Base-by-base conservation (phyloP, 2,797 vertebrate genomes). In the Diplodus sargus region DNA sequence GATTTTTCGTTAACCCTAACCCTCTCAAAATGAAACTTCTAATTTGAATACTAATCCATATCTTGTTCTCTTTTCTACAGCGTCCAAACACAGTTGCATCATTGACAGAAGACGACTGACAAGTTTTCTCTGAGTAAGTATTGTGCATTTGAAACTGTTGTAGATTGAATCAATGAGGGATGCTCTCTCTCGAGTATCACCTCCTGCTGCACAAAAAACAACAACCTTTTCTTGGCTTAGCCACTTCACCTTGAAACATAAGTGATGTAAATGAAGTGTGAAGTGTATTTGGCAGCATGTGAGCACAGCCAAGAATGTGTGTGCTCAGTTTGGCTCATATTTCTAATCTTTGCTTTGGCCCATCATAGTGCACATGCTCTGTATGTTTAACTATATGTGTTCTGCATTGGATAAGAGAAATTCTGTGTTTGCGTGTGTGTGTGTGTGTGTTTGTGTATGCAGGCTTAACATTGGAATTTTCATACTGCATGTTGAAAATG, bases 61-160 rank as follows among this genome's bases (percentile, higher is more conserved):
- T 70, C 12, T 48, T 49, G 5, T 45, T 2, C 25, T 5, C 8
- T 5, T 81, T 20, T 70, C 43, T 16, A 60, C 88, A 93, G 93
- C 82, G 86, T 93, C 87, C 89, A 85, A 81, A 84, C 84, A 79
- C 78, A 68, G 71, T 83, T 87, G 85, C 90, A 90, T 84, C 89
- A 90, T 90, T 91, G 90, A 83, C 85, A 87, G 87, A 92, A 78
- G 85, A 89, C 78, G 49, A 79, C 85, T 87, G 82, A 78, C 78
- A 79, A 63, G 79, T 87, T 91, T 74, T 47, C 88, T 90, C 87
- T 91, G 86, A 93, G 90, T 92, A 79, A 90, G 92, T 93, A 68
- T 23, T 7, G 4, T 39, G 42, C 16, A 48, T 70, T 64, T 58
- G 4, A 61, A 82, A 64, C 52, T 4, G 34, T 39, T 72, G 63